Evolutionary conservation across 2,113 vertebrate genomes (phyloP), one percentile per base, ranked within the genome.

Genomic region (Tamias sibiricus): DNA sequence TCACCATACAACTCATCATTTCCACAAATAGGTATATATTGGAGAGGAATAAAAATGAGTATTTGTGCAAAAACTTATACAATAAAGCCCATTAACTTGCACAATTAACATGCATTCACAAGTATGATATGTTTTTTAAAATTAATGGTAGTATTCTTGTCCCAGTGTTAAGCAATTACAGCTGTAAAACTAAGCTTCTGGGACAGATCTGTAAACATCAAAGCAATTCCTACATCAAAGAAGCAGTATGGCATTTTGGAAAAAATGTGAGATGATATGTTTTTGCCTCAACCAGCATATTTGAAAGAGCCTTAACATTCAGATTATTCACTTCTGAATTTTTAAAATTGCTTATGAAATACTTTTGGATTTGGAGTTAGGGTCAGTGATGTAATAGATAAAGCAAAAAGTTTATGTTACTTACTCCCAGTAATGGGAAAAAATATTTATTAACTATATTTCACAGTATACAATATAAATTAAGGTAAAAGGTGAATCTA

Each of bases 331-430:
- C 37, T 80, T 74, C 59, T 69, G 40, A 71, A 62, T 80, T 87
- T 92, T 54, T 2, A 13, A 44, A 96, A 89, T 91, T 96, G 22
- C 44, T 94, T 92, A 72, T 32, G 28, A 88, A 96, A 90, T n/a
- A 87, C 54, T 85, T 3, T 47, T 87, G 37, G 35, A n/a, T 85
- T 94, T 81, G 5, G 87, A 90, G 20, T 76, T 87, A 79, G 24
- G 81, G 19, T 89, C 16, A 88, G 44, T 40, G 20, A 66, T 66
- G 47, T 88, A 44, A 11, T 86, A 94, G 28, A 22, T 26, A 82
- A 85, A 87, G 40, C 19, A n/a, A 92, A 92, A 44, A 81, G 42
- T 80, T 90, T 44, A 64, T 85, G 69, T 42, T 94, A 74, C 72
- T 96, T 96, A 91, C 35, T 93, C 32, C 54, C n/a, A 86, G 69